Base-by-base conservation (phyloP, 2,797 vertebrate species). In the Percopsis omiscomaycus region DNA sequence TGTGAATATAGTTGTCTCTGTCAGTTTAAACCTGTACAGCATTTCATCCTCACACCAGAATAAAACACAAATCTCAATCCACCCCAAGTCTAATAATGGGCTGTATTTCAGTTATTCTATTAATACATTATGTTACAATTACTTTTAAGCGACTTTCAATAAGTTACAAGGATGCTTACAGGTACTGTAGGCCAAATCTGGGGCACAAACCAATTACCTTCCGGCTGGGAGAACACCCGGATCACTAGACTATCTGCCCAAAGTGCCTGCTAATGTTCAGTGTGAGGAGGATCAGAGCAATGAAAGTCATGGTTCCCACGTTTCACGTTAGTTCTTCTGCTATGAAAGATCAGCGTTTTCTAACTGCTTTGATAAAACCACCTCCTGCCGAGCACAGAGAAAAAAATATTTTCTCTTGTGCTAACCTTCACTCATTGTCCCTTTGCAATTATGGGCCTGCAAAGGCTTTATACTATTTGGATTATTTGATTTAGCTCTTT, bases 321-420 rank as follows among this genome's bases (percentile, higher is more conserved):
- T 42, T 9, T 42, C 37, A 15, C 71, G 51, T 77, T 78, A 54
- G 54, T 67, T 73, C 61, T 64, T 22, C 22, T 22, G 69, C 54
- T 65, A 29, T 54, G 58, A 76, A 61, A 58, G 44, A 32, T 32
- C 14, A 11, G 14, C 42, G 16, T 42, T 63, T 44, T 54, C 66
- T 66, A 45, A 56, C 53, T 62, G 54, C 59, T 66, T 65, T 64
- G 83, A 68, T 81, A 76, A 81, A 81, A 74, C 53, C 10, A 58
- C 37, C 59, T 69, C 76, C 73, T 14, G 12, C 68, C 59, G 72
- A 70, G 73, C 37, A 56, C 46, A 48, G 44, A 57, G 51, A 75
- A 62, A 45, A 12, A 1, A 32, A 46, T 47, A 53, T 44, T 52
- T 9, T 68, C 68, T 73, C 63, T 82, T 79, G 58, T 69, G 49